Conservation (phyloP, 1,140 invertebrate genomes). For the Drosophila yakuba region DNA sequence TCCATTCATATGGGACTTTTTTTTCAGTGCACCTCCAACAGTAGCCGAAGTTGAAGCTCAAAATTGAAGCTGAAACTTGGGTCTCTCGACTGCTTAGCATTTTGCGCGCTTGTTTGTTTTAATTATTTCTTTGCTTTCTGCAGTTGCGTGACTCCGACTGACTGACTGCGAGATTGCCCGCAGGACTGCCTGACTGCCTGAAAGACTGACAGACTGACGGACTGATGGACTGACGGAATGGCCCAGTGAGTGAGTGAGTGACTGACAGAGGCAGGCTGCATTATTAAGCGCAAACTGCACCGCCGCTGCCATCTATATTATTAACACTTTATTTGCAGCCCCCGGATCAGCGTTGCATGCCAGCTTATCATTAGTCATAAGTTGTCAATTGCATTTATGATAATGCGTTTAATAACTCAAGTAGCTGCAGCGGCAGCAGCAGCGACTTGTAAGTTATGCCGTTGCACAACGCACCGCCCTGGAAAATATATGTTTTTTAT, state of each 20-base stretch:
- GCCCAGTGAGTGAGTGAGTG: conserved; percentile 25
- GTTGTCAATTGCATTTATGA: conserved; percentile 83
- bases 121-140: conserved; percentile 82
- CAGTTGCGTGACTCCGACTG: conserved; percentile 73
- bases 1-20: too few relatives aligned
- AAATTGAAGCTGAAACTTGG: conserved; percentile 36
- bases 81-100: conserved; percentile 67
- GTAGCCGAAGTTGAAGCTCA: conserved; percentile 13
- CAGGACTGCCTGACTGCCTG: too few relatives aligned
- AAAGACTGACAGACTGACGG: conserved; percentile 6
- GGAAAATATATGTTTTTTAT: conserved; percentile 25
- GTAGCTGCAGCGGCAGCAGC: conserved; percentile 50
- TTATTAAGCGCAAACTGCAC: conserved; percentile 81
- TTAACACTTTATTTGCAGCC: conserved; percentile 78
- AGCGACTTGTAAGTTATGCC: conserved; percentile 52
- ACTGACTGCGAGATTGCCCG: conserved; percentile 22
- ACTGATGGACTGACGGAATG: conserved; percentile 2
- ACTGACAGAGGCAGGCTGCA: conserved; percentile 64
- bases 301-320: conserved; percentile 79
- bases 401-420: conserved; percentile 83
- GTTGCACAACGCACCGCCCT: conserved; percentile 37
- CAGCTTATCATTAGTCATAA: conserved; percentile 83
- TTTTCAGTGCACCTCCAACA: conserved; percentile 12
- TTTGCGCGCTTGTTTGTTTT: conserved; percentile 83
- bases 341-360: conserved; percentile 66